These are phyloP conservation scores for Genyomyrus donnyi DNA, from an alignment of 2,113 vertebrate genomes.

Conservation along the genomic window DNA sequence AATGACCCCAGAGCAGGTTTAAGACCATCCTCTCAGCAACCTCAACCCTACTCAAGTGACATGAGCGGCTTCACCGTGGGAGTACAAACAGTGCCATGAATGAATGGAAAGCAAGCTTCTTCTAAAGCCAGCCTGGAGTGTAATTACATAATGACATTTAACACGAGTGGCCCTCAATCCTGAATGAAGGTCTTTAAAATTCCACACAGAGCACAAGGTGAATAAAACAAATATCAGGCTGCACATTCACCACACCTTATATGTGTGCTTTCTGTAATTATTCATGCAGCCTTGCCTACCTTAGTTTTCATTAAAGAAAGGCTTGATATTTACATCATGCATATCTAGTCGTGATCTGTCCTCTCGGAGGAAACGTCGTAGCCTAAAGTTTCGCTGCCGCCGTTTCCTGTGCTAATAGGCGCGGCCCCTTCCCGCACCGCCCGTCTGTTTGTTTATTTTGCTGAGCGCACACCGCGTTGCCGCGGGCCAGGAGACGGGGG, in stretches of 20 bases:
- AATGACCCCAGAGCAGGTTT: background rate
- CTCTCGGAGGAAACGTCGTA: conserved; percentile 16
- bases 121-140: conserved; percentile 40
- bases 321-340: conserved; percentile 36
- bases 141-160: conserved; percentile 54
- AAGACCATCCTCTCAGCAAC: conserved; percentile 17
- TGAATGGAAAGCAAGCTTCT: conserved; percentile 12
- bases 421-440: background rate
- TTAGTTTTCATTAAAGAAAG: conserved; percentile 33
- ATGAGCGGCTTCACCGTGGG: conserved; percentile 14
- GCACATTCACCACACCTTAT: conserved; percentile 19
- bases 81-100: conserved; percentile 19
- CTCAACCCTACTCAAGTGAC: conserved; percentile 24
- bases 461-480: conserved; percentile 39
- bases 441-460: conserved; percentile 44
- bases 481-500: conserved; percentile 52
- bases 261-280: conserved; percentile 36
- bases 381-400: conserved; percentile 27
- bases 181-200: conserved; percentile 44
- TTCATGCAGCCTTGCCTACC: conserved; percentile 29
- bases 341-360: conserved; percentile 6
- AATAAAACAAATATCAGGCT: conserved; percentile 35
- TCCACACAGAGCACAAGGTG: conserved; percentile 35
- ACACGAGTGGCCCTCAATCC: conserved; percentile 46
- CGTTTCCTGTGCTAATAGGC: conserved; percentile 41